A percentile compares a stretch with the other conserved stretches of the same genome.
Evolutionary conservation across 2,113 vertebrate species (phyloP).

Genomic region (Nesogale talazaci): DNA sequence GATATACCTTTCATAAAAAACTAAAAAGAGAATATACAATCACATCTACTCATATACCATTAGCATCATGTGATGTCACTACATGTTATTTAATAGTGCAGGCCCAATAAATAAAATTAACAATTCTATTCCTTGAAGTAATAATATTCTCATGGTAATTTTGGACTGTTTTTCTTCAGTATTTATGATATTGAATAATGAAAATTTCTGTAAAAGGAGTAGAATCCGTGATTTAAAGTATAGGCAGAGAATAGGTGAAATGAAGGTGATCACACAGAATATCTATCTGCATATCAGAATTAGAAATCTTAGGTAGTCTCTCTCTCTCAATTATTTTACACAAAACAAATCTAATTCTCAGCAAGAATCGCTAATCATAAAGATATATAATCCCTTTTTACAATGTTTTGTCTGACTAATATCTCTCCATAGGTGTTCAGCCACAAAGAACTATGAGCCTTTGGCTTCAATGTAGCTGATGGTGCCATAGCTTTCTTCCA

Average conservation of each 20-base stretch:
- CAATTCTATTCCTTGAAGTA: background rate
- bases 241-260: background rate
- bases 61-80: background rate
- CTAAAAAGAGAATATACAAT: background rate
- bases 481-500: conserved; percentile 19
- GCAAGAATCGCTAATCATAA: conserved; percentile 55
- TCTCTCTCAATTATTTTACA: conserved; percentile 40
- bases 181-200: background rate
- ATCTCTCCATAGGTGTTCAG: conserved; percentile 75
- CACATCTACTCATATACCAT: background rate
- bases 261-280: background rate
- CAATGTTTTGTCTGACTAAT: conserved; percentile 35
- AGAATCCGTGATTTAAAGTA: background rate
- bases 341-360: conserved; percentile 66
- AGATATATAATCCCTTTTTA: conserved; percentile 12
- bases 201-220: background rate
- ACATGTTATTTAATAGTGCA: background rate
- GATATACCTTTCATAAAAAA: background rate
- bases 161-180: background rate
- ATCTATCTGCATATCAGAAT: conserved; percentile 24
- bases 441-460: conserved; percentile 54
- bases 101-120: background rate
- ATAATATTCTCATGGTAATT: background rate
- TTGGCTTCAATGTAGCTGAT: background rate
- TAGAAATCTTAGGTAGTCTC: background rate